Percentiles rank a stretch among this genome's conserved stretches.
Evolutionary conservation across 2,797 vertebrate species (phyloP).

Genomic region (Pipistrellus pipistrellus): DNA sequence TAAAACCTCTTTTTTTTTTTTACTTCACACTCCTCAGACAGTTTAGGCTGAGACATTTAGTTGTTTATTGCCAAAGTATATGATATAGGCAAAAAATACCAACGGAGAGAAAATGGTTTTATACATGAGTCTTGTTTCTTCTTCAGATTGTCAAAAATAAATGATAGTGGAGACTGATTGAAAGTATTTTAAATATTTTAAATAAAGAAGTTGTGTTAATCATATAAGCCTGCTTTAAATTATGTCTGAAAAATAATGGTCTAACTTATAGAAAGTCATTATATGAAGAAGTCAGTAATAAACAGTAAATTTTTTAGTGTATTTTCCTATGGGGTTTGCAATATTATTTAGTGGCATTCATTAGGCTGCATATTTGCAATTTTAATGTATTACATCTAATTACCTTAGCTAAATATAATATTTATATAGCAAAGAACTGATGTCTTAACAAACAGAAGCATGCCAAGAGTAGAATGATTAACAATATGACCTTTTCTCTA

Average conservation of each 20-base stretch:
- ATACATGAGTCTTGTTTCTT: not conserved
- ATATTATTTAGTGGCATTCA: constrained; percentile 33
- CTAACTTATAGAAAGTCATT: constrained; percentile 49
- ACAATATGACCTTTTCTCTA: constrained; percentile 60
- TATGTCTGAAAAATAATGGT: not conserved
- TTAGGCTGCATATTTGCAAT: constrained; percentile 56
- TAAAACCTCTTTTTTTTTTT: not conserved
- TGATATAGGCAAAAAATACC: constrained; percentile 6
- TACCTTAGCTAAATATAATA: constrained; percentile 51
- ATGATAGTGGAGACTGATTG: constrained; percentile 34
- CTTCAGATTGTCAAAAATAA: constrained; percentile 15
- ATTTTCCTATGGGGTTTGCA: not conserved
- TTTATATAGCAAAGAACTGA: constrained; percentile 48
- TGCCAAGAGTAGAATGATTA: constrained; percentile 55
- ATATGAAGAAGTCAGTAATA: not conserved
- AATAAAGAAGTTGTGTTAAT: constrained; percentile 31
- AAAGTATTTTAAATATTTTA: constrained; percentile 62
- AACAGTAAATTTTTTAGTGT: constrained; percentile 40
- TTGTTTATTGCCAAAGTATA: constrained; percentile 29
- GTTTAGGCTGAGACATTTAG: constrained; percentile 53
- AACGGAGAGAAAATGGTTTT: constrained; percentile 21
- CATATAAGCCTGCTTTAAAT: not conserved
- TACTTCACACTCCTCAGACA: not conserved
- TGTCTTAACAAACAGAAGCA: constrained; percentile 16
- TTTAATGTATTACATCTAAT: constrained; percentile 41